Percentiles rank a stretch among this genome's conserved stretches.
These are phyloP conservation scores for Pycnomerus fuliginosus DNA, from an alignment of 2,888 invertebrate species.

Conservation along the genomic window DNA sequence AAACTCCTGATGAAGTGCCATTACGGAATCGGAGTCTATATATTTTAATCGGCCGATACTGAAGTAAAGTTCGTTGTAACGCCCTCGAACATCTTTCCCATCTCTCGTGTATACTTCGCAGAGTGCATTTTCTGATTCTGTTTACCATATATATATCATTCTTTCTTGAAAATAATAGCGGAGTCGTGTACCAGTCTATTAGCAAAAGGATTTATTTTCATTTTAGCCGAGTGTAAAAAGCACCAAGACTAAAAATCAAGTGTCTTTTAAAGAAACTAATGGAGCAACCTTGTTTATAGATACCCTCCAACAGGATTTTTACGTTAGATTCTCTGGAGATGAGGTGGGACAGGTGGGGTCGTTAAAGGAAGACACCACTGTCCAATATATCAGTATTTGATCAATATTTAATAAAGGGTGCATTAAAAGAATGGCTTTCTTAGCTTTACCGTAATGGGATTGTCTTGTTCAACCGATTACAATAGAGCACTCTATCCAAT, in stretches of 20 bases:
- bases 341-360: too few relatives aligned
- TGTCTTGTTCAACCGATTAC: slow-evolving; percentile 53
- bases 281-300: slow-evolving; percentile 13
- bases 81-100: slow-evolving; percentile 33
- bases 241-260: slow-evolving; percentile 29
- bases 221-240: slow-evolving; percentile 40
- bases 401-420: slow-evolving; percentile 28
- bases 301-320: not conserved
- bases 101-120: slow-evolving; percentile 38
- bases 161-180: slow-evolving; percentile 58
- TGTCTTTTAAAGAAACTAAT: slow-evolving; percentile 19
- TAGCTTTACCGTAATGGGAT: slow-evolving; percentile 50
- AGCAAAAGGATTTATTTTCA: slow-evolving; percentile 60
- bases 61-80: slow-evolving; percentile 42
- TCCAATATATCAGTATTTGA: slow-evolving; percentile 25
- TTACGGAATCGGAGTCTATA: slow-evolving; percentile 29
- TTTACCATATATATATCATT: slow-evolving; percentile 55
- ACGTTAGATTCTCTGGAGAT: not conserved
- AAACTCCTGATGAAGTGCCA: slow-evolving; percentile 25
- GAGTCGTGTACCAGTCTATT: slow-evolving; percentile 59
- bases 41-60: slow-evolving; percentile 44
- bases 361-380: too few relatives aligned
- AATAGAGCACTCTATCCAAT: slow-evolving; percentile 50
- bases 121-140: slow-evolving; percentile 55
- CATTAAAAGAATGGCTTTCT: slow-evolving; percentile 29